Evolutionary conservation across 2,797 vertebrate species (phyloP), one percentile per base, ranked within the genome.

Genomic region (Malurus leucopterus): DNA sequence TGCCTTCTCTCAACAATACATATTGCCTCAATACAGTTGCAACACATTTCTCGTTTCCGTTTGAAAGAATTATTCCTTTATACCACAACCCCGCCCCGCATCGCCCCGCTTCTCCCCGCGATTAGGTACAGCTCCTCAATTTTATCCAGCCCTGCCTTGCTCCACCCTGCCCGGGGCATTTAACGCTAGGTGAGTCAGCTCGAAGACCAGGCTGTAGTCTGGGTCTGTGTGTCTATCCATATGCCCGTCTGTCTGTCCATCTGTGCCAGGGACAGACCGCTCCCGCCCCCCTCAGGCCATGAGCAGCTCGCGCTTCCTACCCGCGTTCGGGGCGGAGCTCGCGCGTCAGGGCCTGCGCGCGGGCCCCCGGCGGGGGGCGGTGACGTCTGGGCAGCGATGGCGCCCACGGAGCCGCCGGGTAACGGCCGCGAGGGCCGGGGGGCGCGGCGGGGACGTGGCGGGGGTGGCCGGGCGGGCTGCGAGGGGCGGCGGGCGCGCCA

Each of bases 261-360:
- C 11, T 2, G 10, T 47, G 36, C 36, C 13, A 18, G 2, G 4
- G 2, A 20, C 43, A 4, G 2, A 1, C 4, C 2, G 0, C 0
- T 0, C 1, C 6, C 9, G 3, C 34, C 1, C 12, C 34, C 68
- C 30, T 8, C 47, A 15, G 1, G 19, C 26, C 54, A 1, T 4
- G 7, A 1, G 15, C 53, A 16, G 26, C 54, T 2, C 61, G 19
- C 68, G 75, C 54, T 21, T 17, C 55, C 55, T 1, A 26, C 55
- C 34, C 47, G 23, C 62, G 23, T 19, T 13, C n/a, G 65, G 76
- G 69, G 84, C 69, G 84, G 62, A 12, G 84, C 76, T 43, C 3
- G 54, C 22, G 61, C 43, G 75, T 86, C 75, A 73, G 54, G 30
- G n/a, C 51, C 41, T 4, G 78, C 78, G 67, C 78, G 78, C 78